Evolutionary conservation across 2,888 invertebrate species (phyloP).

Genomic region (Caenorhabditis sp.): DNA sequence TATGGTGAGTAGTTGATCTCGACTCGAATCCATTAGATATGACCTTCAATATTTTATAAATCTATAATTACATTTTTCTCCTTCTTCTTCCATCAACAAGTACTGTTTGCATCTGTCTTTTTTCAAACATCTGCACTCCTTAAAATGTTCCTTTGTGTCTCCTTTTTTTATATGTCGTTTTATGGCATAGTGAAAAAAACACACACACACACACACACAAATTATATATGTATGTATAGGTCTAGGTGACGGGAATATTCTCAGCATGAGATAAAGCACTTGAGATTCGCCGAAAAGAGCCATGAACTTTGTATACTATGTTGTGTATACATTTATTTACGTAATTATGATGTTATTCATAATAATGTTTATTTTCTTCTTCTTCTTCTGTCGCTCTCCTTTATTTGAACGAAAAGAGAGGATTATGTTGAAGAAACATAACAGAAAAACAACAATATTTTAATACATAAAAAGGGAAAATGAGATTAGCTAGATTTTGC

Average conservation of each 20-base stretch:
- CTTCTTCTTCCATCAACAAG: conserved; percentile 6
- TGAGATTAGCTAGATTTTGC: neutral
- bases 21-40: neutral
- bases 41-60: no score
- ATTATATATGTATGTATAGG: no score
- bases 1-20: conserved; percentile 80
- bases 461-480: neutral
- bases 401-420: neutral
- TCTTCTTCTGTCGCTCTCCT: neutral
- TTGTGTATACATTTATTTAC: no score
- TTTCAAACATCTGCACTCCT: conserved; percentile 19
- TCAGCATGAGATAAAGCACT: no score
- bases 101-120: conserved; percentile 12
- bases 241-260: no score
- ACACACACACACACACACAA: no score
- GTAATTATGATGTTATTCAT: neutral
- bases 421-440: neutral
- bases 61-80: neutral
- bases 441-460: neutral
- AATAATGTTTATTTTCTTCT: conserved; percentile 1
- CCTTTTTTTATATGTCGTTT: no score
- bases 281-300: no score
- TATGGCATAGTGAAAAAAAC: no score
- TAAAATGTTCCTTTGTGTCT: neutral
- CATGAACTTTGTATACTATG: no score